Base-by-base conservation (phyloP, 2,888 invertebrate genomes). In the Cephus nigrinus region DNA sequence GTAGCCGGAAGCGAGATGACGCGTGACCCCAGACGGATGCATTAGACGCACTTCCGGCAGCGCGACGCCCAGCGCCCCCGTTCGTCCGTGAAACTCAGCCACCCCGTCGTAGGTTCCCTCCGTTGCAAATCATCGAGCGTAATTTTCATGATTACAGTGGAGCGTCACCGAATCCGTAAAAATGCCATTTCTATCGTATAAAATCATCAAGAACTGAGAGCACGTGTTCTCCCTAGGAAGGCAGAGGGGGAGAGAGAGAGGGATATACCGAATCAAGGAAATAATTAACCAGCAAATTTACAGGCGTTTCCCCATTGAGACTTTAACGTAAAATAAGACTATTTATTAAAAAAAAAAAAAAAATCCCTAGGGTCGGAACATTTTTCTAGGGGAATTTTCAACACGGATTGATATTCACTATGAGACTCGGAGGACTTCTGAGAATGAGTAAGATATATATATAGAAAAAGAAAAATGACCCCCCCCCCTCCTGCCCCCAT, bases 11-110 rank as follows among this genome's bases (percentile, higher is more conserved):
- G 88, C 87, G 88, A 85, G 89, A 89, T 89, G 90, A 89, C 91
- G 90, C 90, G 90, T 90, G 90, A 90, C 90, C 91, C 90, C 88
- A 91, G 90, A 90, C 93, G 93, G 93, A 93, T 93, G 93, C 93
- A 93, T 93, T 93, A 93, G 93, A 93, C 93, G 93, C 92, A 93
- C 93, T 93, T 93, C 93, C 93, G 93, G 93, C 84, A 84, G 89
- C 85, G 82, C 89, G 89, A 90, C 90, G 90, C 87, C 88, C 89
- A 86, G 76, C 75, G 75, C 80, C 81, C 80, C 72, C 82, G 78
- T 80, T 82, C 83, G 83, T 80, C 81, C 84, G 79, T 83, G 82
- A 81, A 81, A 84, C 83, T 83, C 80, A 78, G 77, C 78, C 82
- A 79, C 79, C 82, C 80, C 40, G 40, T 40, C 40, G 15, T 40